phyloP scores from a whole-genome alignment of 2,113 vertebrate species.

The Rhizomys pruinosus region DNA sequence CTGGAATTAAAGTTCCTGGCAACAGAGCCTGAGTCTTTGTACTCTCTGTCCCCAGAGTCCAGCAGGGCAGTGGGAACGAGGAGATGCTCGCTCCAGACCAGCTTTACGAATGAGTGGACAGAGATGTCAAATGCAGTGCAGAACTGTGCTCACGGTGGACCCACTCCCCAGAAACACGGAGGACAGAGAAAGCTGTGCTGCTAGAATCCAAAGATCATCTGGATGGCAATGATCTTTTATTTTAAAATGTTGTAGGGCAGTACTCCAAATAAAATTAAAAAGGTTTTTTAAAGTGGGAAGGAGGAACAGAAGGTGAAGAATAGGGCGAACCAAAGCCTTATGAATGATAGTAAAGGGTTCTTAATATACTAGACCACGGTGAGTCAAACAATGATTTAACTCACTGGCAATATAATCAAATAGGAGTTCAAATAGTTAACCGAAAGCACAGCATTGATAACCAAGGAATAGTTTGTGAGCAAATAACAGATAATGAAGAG shows the following conservation, averaged over 20 bases:
- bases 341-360: background rate
- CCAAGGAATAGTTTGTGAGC: slow-evolving; percentile 17
- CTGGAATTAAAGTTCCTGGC: background rate
- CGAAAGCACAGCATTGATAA: slow-evolving; percentile 50
- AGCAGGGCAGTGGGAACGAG: fast-evolving
- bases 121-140: fast-evolving
- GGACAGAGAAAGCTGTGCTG: fast-evolving
- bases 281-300: background rate
- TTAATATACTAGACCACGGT: slow-evolving; percentile 41
- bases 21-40: background rate
- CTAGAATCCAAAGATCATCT: background rate
- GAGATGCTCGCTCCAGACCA: background rate
- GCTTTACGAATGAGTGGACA: fast-evolving
- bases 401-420: slow-evolving; percentile 61
- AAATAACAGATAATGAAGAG: slow-evolving; percentile 57
- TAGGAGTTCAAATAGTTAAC: background rate
- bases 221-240: slow-evolving; percentile 62
- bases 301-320: fast-evolving
- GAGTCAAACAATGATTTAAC: slow-evolving; percentile 64
- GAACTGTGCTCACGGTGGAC: fast-evolving
- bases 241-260: slow-evolving; percentile 64
- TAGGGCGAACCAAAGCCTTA: background rate
- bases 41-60: fast-evolving
- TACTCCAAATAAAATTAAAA: slow-evolving; percentile 38
- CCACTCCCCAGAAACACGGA: fast-evolving